These are phyloP conservation scores for Petroica traversi DNA, from an alignment of 2,113 vertebrate genomes.

Conservation along the genomic window DNA sequence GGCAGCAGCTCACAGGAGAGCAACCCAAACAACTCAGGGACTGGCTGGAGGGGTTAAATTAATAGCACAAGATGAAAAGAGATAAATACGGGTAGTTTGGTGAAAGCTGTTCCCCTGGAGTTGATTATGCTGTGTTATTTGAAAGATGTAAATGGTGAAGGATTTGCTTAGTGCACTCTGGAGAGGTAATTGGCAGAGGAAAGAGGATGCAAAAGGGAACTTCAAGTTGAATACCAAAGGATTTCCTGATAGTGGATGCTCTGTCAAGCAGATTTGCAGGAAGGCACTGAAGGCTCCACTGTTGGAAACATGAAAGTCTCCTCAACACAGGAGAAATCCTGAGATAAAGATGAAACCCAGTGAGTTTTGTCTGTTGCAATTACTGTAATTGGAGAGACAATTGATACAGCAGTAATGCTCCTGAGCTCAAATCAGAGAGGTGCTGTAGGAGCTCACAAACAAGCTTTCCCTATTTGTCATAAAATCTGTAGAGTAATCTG, in stretches of 20 bases:
- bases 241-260: not conserved
- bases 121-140: not conserved
- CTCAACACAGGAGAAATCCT: not conserved
- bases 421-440: not conserved
- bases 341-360: not conserved
- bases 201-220: conserved; percentile 32
- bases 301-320: not conserved
- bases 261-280: not conserved
- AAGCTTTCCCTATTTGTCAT: not conserved
- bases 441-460: not conserved
- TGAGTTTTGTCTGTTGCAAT: not conserved
- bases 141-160: conserved; percentile 33
- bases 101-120: conserved; percentile 36
- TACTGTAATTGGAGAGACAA: not conserved
- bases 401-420: not conserved
- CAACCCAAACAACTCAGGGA: not conserved
- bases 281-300: not conserved
- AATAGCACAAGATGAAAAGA: conserved; percentile 30
- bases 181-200: conserved; percentile 9
- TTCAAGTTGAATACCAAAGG: not conserved
- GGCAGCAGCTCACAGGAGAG: conserved; percentile 31
- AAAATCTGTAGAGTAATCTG: not conserved
- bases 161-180: not conserved
- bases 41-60: conserved; percentile 31
- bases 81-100: conserved; percentile 18